phyloP scores from a whole-genome alignment of 1,140 invertebrate genomes.

The Pseudomyrmex cubaensis region DNA sequence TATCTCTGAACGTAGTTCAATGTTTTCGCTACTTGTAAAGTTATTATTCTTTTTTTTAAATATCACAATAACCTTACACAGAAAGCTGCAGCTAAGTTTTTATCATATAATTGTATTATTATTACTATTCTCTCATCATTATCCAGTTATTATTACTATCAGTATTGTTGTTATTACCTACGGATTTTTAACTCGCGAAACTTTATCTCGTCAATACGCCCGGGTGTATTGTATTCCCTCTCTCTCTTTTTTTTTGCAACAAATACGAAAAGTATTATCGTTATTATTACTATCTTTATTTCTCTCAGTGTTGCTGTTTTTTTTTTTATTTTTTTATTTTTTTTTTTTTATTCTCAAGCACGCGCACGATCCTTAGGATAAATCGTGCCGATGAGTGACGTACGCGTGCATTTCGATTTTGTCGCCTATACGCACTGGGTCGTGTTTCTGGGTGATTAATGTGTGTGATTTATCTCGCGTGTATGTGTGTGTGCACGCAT shows the following conservation, averaged over 20 bases:
- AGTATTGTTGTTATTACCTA: conserved; percentile 68
- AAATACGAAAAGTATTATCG: conserved; percentile 67
- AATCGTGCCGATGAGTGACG: conserved; percentile 48
- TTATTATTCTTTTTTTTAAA: conserved; percentile 80
- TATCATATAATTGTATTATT: conserved; percentile 73
- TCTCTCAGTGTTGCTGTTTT: conserved; percentile 46
- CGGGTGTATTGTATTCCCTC: conserved; percentile 55
- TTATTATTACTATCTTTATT: conserved; percentile 47
- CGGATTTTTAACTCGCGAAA: conserved; percentile 49
- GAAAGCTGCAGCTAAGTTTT: conserved; percentile 80
- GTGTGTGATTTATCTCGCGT: conserved; percentile 18
- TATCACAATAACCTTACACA: conserved; percentile 84
- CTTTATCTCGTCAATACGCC: conserved; percentile 67
- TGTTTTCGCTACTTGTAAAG: conserved; percentile 75
- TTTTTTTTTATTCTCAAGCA: conserved; percentile 24
- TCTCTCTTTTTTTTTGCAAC: conserved; percentile 33
- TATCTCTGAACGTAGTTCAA: conserved; percentile 71
- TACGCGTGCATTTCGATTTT: conserved; percentile 48
- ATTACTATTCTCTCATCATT: conserved; percentile 66
- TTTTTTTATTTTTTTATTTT: too few relatives aligned
- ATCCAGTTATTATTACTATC: conserved; percentile 70
- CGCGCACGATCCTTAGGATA: conserved; percentile 24
- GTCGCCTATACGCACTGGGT: conserved; percentile 14
- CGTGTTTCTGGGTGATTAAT: conserved; percentile 18
- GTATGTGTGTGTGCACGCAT: not conserved